phyloP scores from a whole-genome alignment of 2,888 invertebrate species.

The Ecliptopera silaceata region DNA sequence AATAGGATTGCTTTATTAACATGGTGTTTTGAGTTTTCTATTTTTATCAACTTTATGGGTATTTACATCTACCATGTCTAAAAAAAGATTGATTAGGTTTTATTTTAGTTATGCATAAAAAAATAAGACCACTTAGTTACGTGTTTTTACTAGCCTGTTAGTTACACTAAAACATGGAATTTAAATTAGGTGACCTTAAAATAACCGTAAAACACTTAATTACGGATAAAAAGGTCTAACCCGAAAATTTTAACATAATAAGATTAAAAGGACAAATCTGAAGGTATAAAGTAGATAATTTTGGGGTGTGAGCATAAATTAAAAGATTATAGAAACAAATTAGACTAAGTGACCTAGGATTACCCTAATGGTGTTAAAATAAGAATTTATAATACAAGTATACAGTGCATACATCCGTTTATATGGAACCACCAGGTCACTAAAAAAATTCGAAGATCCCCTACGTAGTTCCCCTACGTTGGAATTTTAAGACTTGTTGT shows the following conservation, averaged over 20 bases:
- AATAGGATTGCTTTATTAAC: too few relatives aligned
- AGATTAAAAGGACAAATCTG: constrained; percentile 45
- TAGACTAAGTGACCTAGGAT: constrained; percentile 31
- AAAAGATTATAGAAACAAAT: constrained; percentile 46
- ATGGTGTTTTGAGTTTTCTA: too few relatives aligned
- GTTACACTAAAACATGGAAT: constrained; percentile 9
- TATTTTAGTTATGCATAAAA: too few relatives aligned
- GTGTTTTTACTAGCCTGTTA: neutral
- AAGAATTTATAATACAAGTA: constrained; percentile 30
- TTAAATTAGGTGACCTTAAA: constrained; percentile 31
- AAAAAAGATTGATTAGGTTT: too few relatives aligned
- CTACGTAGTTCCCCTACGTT: too few relatives aligned
- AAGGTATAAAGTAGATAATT: constrained; percentile 35
- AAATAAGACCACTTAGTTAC: too few relatives aligned
- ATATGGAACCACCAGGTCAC: too few relatives aligned
- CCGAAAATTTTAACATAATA: constrained; percentile 44
- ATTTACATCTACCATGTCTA: too few relatives aligned
- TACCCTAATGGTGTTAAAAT: constrained; percentile 37
- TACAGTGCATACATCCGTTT: too few relatives aligned
- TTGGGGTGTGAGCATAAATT: constrained; percentile 45
- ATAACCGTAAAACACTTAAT: constrained; percentile 45
- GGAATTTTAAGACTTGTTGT: too few relatives aligned
- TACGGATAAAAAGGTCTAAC: constrained; percentile 42
- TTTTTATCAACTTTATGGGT: too few relatives aligned
- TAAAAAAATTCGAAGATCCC: too few relatives aligned